Evolutionary conservation across 1,140 invertebrate genomes (phyloP), one percentile per base, ranked within the genome.

Genomic region (Tetraneura akinire): DNA sequence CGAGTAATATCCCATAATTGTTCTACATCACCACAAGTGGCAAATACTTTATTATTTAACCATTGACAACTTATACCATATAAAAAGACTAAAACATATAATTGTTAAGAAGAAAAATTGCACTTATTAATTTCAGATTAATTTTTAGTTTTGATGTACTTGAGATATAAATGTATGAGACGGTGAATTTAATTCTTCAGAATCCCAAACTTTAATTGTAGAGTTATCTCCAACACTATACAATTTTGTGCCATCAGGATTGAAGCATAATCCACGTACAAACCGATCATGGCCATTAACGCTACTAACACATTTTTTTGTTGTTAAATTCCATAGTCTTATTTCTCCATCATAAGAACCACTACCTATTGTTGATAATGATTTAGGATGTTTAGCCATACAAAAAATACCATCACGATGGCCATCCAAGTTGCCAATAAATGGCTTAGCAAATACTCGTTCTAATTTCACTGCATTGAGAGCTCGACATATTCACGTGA

Each of bases 401-500:
- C 90, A 91, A 18, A 94, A 91, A 3, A 99, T 90, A 5, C 93
- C 93, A 88, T 99, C 98, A 70, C 90, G 89, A 85, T 99, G 98
- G 2, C 97, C 97, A 87, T 97, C 95, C 57, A 85, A 99, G 87
- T 91, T 93, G n/a, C 93, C 93, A 29, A 99, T 84, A 86, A 99
- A 99, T 14, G 98, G 98, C 85, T 99, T 99, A 0, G 98, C 97
- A 89, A 99, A 99, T 2, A 99, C 91, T 83, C 92, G 88, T 83
- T 99, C 97, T 73, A 99, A 85, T 88, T 99, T 99, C 1, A 94
- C 94, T 32, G 97, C 94, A 90, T 99, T 99, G 80, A 99, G 84
- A 0, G 98, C 98, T 81, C 96, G 87, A 95, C 93, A 86, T 99
- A 99, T 88, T 99, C 98, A 82, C 97, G 88, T 2, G 90, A 88